These are phyloP conservation scores for Galleria mellonella DNA, from an alignment of 1,140 invertebrate species.

Conservation along the genomic window DNA sequence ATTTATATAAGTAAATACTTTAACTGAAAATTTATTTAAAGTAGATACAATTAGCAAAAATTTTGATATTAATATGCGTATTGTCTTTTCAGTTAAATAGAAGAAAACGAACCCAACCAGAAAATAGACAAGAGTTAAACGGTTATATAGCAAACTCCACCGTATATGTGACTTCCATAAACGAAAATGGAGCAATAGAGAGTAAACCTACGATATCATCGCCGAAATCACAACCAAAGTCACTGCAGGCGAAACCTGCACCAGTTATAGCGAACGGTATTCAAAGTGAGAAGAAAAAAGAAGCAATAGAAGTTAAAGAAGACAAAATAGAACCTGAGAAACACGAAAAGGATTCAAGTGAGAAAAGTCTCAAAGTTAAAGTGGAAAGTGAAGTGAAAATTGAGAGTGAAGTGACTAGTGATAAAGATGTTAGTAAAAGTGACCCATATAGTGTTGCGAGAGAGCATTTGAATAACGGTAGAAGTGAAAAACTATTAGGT, in stretches of 20 bases:
- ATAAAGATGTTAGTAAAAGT: slow-evolving; percentile 37
- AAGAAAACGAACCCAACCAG: slow-evolving; percentile 72
- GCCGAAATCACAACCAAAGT: slow-evolving; percentile 56
- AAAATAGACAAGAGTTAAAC: slow-evolving; percentile 79
- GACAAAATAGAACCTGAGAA: slow-evolving; percentile 49
- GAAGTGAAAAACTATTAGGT: slow-evolving; percentile 83
- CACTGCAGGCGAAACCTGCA: slow-evolving; percentile 50
- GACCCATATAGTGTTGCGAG: slow-evolving; percentile 55
- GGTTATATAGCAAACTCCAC: slow-evolving; percentile 83
- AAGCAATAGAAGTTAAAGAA: slow-evolving; percentile 24
- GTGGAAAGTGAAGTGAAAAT: slow-evolving; percentile 36
- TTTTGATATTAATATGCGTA: neutral
- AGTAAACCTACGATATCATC: slow-evolving; percentile 74
- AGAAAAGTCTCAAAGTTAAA: slow-evolving; percentile 47
- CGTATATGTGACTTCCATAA: slow-evolving; percentile 86
- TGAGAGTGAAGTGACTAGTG: slow-evolving; percentile 54
- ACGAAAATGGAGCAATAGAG: slow-evolving; percentile 77
- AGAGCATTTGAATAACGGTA: slow-evolving; percentile 77
- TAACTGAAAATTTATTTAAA: too few relatives aligned
- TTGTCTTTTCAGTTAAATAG: slow-evolving; percentile 78
- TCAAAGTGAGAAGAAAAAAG: slow-evolving; percentile 34
- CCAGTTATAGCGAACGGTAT: slow-evolving; percentile 61
- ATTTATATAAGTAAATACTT: too few relatives aligned
- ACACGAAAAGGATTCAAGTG: slow-evolving; percentile 57
- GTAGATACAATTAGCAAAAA: too few relatives aligned